Evolutionary conservation across 2,888 invertebrate genomes (phyloP).

Genomic region (Reticulitermes lucifugus): DNA sequence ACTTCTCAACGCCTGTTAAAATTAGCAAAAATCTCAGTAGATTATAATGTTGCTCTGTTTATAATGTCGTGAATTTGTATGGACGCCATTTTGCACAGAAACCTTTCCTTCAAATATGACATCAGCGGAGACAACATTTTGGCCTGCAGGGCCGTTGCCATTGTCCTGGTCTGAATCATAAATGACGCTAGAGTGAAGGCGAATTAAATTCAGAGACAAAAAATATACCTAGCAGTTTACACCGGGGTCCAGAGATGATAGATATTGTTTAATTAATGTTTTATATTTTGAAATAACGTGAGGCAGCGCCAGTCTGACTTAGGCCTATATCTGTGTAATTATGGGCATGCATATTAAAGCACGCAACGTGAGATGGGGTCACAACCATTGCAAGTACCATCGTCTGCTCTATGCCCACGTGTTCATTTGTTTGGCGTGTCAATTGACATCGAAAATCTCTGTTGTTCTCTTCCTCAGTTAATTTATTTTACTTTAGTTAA

Average conservation of each 20-base stretch:
- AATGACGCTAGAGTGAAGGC: slow-evolving; percentile 35
- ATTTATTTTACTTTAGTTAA: background rate
- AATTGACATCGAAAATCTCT: background rate
- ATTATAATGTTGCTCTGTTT: no score
- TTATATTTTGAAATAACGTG: slow-evolving; percentile 35
- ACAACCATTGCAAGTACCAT: background rate
- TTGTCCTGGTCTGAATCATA: slow-evolving; percentile 20
- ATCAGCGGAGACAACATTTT: slow-evolving; percentile 20
- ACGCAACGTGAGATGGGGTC: background rate
- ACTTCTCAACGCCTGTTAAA: no score
- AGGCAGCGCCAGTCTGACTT: background rate
- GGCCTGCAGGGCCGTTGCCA: background rate
- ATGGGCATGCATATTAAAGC: slow-evolving; percentile 17
- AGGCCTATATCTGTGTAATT: slow-evolving; percentile 5
- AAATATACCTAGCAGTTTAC: slow-evolving; percentile 27
- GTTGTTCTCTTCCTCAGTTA: background rate
- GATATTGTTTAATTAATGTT: slow-evolving; percentile 43
- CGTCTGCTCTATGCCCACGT: no score
- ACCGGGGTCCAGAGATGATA: slow-evolving; percentile 33
- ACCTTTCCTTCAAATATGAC: slow-evolving; percentile 5
- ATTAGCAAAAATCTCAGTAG: no score
- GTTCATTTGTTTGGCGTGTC: background rate
- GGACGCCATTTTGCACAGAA: slow-evolving; percentile 7
- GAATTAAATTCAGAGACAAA: background rate
- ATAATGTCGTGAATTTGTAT: background rate